These are phyloP conservation scores for Ichneumoninae sp. DNA, from an alignment of 2,888 invertebrate species.

Conservation along the genomic window DNA sequence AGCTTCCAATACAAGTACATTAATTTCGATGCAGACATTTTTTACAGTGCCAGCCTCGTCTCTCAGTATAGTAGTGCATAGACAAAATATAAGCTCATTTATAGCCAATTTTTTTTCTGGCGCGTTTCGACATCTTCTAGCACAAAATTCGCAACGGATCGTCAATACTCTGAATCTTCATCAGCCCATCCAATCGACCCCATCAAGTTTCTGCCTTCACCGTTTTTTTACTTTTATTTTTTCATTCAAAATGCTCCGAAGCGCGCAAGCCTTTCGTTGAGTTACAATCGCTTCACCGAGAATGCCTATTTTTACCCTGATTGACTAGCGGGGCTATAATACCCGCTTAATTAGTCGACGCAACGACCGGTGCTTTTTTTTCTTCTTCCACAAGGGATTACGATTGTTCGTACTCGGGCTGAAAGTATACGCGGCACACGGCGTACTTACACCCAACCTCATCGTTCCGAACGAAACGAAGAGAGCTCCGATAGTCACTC, in stretches of 20 bases:
- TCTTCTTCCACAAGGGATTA: constrained; percentile 48
- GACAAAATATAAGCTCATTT: no score
- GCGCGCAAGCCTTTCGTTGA: neutral
- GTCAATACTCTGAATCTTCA: neutral
- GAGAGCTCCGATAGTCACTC: constrained; percentile 54
- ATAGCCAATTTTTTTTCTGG: no score
- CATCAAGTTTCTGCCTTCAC: neutral
- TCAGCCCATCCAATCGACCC: neutral
- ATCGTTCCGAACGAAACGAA: constrained; percentile 43
- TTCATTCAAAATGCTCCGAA: neutral
- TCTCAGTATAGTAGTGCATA: no score
- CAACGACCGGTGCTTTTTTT: constrained; percentile 69
- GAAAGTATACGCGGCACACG: constrained; percentile 24
- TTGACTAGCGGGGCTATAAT: constrained; percentile 28
- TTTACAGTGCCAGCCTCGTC: no score
- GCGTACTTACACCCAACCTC: constrained; percentile 14
- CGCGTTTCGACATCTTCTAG: no score
- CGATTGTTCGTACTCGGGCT: constrained; percentile 49
- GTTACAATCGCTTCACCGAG: constrained; percentile 52
- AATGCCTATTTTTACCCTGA: constrained; percentile 47
- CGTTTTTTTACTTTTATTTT: neutral
- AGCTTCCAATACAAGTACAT: no score
- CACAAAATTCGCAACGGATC: no score
- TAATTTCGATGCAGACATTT: no score
- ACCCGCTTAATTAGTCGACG: constrained; percentile 77